Conservation (phyloP, 35 echinoderm and acorn worm species). For the Chiridota heheva region DNA sequence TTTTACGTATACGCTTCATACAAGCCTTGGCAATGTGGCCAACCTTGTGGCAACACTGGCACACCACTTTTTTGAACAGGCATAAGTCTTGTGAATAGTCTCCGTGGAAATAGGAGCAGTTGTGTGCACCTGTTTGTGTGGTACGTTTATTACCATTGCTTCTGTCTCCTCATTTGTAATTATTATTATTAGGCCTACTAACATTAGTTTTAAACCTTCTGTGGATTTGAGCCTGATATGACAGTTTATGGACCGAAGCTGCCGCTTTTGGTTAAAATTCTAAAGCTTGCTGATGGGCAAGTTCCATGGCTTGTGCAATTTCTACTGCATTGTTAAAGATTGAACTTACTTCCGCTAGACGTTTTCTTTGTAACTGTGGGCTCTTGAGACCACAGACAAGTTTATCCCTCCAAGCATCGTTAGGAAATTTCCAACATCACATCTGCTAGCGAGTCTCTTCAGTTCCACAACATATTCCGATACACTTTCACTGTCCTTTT, state of each 20-base stretch:
- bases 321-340: conserved; percentile 34
- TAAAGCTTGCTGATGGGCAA: conserved; percentile 9
- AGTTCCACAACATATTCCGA: conserved; percentile 51
- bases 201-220: conserved; percentile 30
- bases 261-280: conserved; percentile 26
- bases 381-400: conserved; percentile 52
- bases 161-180: conserved; percentile 33
- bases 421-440: conserved; percentile 29
- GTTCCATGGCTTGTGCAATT: conserved; percentile 38
- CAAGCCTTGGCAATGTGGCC: no score
- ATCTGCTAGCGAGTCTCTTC: conserved; percentile 23
- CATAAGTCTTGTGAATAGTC: no score
- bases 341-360: conserved; percentile 31
- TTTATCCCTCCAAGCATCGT: conserved; percentile 31
- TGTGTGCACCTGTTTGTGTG: background rate
- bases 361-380: conserved; percentile 17
- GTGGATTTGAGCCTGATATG: conserved; percentile 22
- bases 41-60: no score
- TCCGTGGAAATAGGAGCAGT: no score
- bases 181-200: conserved; percentile 13
- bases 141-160: conserved; percentile 45
- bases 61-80: no score
- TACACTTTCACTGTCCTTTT: conserved; percentile 27
- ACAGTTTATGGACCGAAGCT: conserved; percentile 8
- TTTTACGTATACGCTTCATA: no score